Percentiles rank a stretch among this genome's conserved stretches.
phyloP scores from a whole-genome alignment of 23 tunicate genomes.

The Ciona savignyi region DNA sequence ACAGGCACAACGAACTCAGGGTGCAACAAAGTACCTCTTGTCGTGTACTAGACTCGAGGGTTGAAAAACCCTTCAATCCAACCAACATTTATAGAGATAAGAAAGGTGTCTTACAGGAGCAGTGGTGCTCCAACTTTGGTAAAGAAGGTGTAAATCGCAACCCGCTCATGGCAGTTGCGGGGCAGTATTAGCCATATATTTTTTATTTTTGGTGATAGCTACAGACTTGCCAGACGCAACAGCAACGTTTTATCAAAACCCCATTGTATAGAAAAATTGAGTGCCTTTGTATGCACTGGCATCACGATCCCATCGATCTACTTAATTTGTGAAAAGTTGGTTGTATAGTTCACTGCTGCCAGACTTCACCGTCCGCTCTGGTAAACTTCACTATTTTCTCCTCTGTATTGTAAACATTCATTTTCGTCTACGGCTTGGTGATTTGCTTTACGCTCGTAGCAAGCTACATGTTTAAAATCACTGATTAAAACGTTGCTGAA shows the following conservation, averaged over 20 bases:
- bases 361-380: no score
- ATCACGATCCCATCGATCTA: no score
- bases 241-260: neutral
- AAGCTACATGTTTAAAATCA: neutral
- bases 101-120: neutral
- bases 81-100: neutral
- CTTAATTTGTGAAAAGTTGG: no score
- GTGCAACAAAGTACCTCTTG: neutral
- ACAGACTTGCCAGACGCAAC: slow-evolving; percentile 1
- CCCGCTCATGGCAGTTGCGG: neutral
- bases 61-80: neutral
- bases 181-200: neutral
- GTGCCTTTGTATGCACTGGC: neutral
- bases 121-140: neutral
- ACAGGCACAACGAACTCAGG: neutral
- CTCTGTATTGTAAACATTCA: neutral
- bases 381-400: no score
- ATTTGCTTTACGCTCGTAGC: neutral
- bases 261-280: neutral
- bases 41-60: neutral
- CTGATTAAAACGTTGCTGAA: neutral
- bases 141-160: neutral
- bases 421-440: neutral
- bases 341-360: no score
- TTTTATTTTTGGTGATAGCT: neutral